Base-by-base conservation (phyloP, 2,113 vertebrate species). In the Etheostoma spectabile region DNA sequence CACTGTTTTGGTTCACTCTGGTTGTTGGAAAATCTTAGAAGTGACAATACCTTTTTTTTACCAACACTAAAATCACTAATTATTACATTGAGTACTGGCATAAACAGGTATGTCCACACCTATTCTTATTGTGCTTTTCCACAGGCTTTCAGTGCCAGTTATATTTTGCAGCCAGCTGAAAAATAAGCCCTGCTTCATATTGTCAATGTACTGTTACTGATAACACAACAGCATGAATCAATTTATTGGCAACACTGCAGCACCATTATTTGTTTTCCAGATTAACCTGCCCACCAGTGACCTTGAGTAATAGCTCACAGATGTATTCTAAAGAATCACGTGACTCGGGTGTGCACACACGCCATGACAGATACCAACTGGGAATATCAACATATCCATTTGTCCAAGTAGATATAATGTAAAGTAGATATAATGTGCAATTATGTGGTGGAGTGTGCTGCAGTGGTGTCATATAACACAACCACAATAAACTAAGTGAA, bases 341-440 rank as follows among this genome's bases (percentile, higher is more conserved):
- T 70, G 76, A 89, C 83, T 70, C 13, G 51, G n/a, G 56, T 16
- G 4, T 55, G 53, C 77, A 46, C 69, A 67, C 79, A 73, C 75
- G 38, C 55, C n/a, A 79, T 46, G 71, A 85, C 33, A 68, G 38
- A 66, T 35, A 65, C 77, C 78, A 79, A 73, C 48, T 35, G 79
- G 70, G 63, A 70, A 73, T 69, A 85, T 69, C 68, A 83, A 65
- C 69, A 76, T 52, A 77, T 69, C 69, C 76, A 72, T 86, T 82
- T 80, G 78, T 78, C 51, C 60, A 19, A 75, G 56, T 53, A 77
- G 68, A 85, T 71, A 72, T 82, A 82, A 82, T 83, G 59, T 83
- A n/a, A 19, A 75, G 56, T 53, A 77, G 68, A 85, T 71, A 72
- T 82, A 82, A 82, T 83, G 59, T 83, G 86, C 66, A 87, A 84